Base-by-base conservation (phyloP, 2,888 invertebrate species). In the Lysandra coridon region DNA sequence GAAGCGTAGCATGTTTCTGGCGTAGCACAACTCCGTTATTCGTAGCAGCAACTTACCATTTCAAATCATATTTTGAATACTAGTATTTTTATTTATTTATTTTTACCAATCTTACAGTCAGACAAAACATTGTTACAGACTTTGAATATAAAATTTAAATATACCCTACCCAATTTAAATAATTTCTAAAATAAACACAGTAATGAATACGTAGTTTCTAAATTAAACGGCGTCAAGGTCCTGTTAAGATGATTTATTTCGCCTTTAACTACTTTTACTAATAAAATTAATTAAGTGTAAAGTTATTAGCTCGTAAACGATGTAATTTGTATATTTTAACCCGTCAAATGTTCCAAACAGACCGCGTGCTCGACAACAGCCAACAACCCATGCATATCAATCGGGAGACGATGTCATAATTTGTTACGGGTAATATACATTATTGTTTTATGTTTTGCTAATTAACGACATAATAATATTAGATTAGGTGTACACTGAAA, bases 321-420 rank as follows among this genome's bases (percentile, higher is more conserved):
- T 69, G 23, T 69, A 69, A 33, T 69, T 69, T 69, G 33, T 69
- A 69, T 69, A 69, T 69, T 69, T 69, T 69, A 69, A 69, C 23
- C 23, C 23, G 23, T 23, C 23, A 23, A 23, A 23, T 23, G 23
- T 23, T 23, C 23, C 23, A 23, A 23, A 23, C 33, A 33, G 69
- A 69, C 17, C 14, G 14, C 33, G 14, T 33, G 69, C 69, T 12
- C 4, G 33, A 14, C 33, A 33, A 69, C 69, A 14, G 14, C 4
- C 30, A 5, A 14, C 69, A 33, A 69, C 69, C 14, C 69, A 4
- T 33, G 69, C 69, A 33, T 69, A 33, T 17, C 69, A 69, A 69
- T 69, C 30, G 23, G 30, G 23, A 64, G 23, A 23, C 7, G 14
- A 33, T 33, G 14, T 33, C 33, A 33, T 33, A 33, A 14, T 69